Evolutionary conservation across 2,797 vertebrate species (phyloP), one percentile per base, ranked within the genome.

Genomic region (Cynodonichthys magdalenae): DNA sequence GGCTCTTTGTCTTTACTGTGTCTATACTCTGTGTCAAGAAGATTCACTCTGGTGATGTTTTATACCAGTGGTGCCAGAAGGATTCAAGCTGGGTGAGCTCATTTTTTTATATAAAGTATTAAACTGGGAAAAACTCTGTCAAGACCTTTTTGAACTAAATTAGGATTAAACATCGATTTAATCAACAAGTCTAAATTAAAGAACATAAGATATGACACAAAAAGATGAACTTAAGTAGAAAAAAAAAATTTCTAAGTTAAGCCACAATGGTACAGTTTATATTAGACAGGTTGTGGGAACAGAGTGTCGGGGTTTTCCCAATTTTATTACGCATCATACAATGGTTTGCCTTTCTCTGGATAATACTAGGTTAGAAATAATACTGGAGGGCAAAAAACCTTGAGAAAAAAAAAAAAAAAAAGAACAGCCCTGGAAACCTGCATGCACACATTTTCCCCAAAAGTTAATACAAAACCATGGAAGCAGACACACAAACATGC

Each of bases 281-380:
- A 75, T 61, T 66, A 72, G 19, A 63, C 34, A 58, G 36, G 49
- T 65, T 79, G 34, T 83, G 80, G 71, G 81, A 83, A 86, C 63
- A 18, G 31, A n/a, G 55, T 27, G 18, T 12, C 50, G 75, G 79
- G 75, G 55, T 60, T 83, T 89, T 79, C 82, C 81, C 72, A 73
- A 74, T 80, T 69, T 65, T 76, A 75, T 74, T 84, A 80, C 88
- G 73, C 74, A 70, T 68, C 58, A 72, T 45, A 87, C 82, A 90
- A 85, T 88, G 63, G 80, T 10, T 18, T 11, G 62, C 47, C 51
- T 77, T 66, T 77, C 57, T 74, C 75, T 59, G 62, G 73, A 68
- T 39, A 53, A 53, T 31, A 68, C 64, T 66, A 63, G 65, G 72
- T 67, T 46, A 66, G 51, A 66, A 47, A 74, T 59, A 84, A 71